Evolutionary conservation across 1,140 invertebrate genomes (phyloP), one percentile per base, ranked within the genome.

Genomic region (Brachystomella parvula): DNA sequence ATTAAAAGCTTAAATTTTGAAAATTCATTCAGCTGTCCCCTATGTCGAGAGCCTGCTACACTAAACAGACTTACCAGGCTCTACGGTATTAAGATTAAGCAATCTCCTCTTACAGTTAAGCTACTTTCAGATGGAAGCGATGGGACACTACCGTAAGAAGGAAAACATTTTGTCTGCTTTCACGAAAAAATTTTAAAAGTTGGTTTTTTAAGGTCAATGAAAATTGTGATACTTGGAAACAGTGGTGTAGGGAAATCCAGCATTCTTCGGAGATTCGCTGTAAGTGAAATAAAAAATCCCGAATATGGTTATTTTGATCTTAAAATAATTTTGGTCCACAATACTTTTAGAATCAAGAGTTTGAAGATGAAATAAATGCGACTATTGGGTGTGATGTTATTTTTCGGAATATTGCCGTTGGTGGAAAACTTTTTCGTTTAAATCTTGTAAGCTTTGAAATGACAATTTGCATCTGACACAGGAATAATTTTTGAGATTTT

Each of bases 141-240:
- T 47, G 60, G 60, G 29, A 62, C 60, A 26, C 33, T 62, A n/a
- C 60, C 60, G 60, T 62, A 62, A 62, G 58, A 26, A 9, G 9
- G 12, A 9, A 24, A 29, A 57, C 21, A 24, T 15, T 24, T 29
- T 47, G 15, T n/a, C 53, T 12, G 21, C 21, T 12, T 12, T 21
- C 26, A 21, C 6, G 6, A 57, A 21, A 9, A 21, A 12, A 33
- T n/a, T 47, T 39, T 26, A 15, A 44, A 39, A 17, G 3, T 62
- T 26, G 21, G 12, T 24, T 32, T 3, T 9, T 35, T 49, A 3
- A 47, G 44, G n/a, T 47, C 61, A 3, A 47, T 63, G 2, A 63
- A 63, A 32, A 63, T 63, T 49, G 61, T 63, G 17, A 19, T 63
- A 26, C 61, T 63, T 30, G 61, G 61, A n/a, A 63, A 63, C 44